Evolutionary conservation across 64 coral and sea anemone genomes (phyloP), one percentile per base, ranked within the genome.

Genomic region (Actinia tenebrosa): DNA sequence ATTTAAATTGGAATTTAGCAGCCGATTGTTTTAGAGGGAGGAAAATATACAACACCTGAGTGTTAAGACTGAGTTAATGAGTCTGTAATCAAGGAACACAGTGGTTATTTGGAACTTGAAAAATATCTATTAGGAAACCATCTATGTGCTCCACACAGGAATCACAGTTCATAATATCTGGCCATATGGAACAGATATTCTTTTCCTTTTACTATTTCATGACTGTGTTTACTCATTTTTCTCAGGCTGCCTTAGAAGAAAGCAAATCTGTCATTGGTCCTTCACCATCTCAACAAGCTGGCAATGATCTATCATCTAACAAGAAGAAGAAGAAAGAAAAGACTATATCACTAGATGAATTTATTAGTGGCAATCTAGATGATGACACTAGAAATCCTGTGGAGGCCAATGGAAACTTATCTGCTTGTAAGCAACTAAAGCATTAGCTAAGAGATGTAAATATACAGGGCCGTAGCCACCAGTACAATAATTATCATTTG

Each of bases 341-440:
- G 45, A 82, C 93, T 19, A 88, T 95, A 82, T 92, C 94, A 23
- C 78, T 95, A n/a, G 84, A 89, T 89, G 94, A 95, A 43, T 95
- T 95, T 95, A 56, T 85, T 62, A 37, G 83, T 85, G 83, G 83
- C 0, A 85, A 64, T 15, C 7, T 61, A 62, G 22, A 25, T 20
- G 63, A 17, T 15, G 56, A 26, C 45, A 14, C 0, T 7, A 85
- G 7, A 43, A 25, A 26, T 64, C 83, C 60, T 26, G 17, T n/a
- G 16, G 77, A 91, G 18, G 87, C 77, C 47, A 81, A 81, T 53
- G 79, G 79, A 50, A 81, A 2, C 19, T 15, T 53, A 50, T 50
- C 79, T 53, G 1, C 4, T 4, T 81, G 79, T 52, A 81, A 52
- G 79, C 3, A 50, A 50, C 3, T 50, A 50, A 37, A 37, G 30